A percentile compares a stretch with the other conserved stretches of the same genome.
Evolutionary conservation across 2,797 vertebrate genomes (phyloP).

Genomic region (Neosilurus mollespiculum): DNA sequence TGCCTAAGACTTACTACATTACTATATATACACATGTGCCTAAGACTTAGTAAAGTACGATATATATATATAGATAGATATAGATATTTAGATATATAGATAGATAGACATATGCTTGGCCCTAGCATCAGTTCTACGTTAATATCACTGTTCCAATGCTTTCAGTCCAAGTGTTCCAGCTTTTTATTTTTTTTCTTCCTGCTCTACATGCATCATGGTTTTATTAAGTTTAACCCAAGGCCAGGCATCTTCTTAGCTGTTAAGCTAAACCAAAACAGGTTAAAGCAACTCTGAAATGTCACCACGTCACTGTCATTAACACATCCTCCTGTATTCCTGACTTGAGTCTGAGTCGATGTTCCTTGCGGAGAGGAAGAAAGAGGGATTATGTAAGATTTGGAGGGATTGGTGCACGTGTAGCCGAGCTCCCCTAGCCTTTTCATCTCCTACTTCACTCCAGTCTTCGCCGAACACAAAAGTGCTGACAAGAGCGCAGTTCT

Average conservation of each 20-base stretch:
- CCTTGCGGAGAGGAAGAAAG: constrained; percentile 69
- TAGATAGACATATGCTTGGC: neutral
- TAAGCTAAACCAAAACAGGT: neutral
- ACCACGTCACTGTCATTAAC: constrained; percentile 62
- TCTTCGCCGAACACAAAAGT: constrained; percentile 63
- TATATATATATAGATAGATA: too few species aligned
- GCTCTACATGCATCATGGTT: neutral
- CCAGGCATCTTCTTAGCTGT: neutral
- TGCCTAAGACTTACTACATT: too few species aligned
- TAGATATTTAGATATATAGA: too few species aligned
- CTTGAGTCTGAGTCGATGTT: constrained; percentile 63
- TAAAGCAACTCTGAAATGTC: constrained; percentile 28
- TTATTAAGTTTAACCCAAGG: neutral
- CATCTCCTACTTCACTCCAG: constrained; percentile 74
- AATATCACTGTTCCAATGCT: neutral
- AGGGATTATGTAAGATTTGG: constrained; percentile 78
- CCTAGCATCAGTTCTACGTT: neutral
- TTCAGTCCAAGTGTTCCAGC: neutral
- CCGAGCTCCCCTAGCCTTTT: constrained; percentile 69
- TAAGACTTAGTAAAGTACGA: too few species aligned
- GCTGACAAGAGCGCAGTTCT: constrained; percentile 59
- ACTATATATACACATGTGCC: too few species aligned
- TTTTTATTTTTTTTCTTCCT: neutral
- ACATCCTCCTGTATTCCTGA: constrained; percentile 65
- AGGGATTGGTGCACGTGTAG: constrained; percentile 69